Evolutionary conservation across 2,113 vertebrate genomes (phyloP), one percentile per base, ranked within the genome.

Genomic region (Cyanoderma ruficeps): DNA sequence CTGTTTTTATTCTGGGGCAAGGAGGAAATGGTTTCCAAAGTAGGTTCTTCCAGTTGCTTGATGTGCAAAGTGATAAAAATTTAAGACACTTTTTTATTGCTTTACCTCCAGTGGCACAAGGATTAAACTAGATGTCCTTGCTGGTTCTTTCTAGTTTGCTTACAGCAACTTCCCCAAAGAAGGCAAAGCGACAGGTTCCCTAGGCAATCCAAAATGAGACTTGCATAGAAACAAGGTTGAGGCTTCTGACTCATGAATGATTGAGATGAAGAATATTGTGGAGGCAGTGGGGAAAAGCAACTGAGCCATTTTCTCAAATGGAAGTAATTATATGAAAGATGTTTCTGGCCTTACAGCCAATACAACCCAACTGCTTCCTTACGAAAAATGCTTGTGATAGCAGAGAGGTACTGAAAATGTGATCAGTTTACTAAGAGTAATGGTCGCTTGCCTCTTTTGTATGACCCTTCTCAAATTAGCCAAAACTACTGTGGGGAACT

Each of bases 51-150:
- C 50, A 83, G 46, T 4, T 79, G 21, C 55, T 65, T 67, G 37
- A 90, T 50, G 35, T 60, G 37, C 24, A 68, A 90, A 71, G 53
- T 31, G 17, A 90, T 92, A 93, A 91, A 93, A 95, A 85, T 39
- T 79, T 94, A 76, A 93, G 95, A 86, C 11, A 8, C 31, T 72
- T 94, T 80, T 80, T 78, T 87, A 90, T 30, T 92, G 75, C 67
- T 87, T 69, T 88, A 85, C 25, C 31, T 94, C 74, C 53, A 72
- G 31, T 61, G 57, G 69, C 27, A 83, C 47, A 65, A 47, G 19
- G 67, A 75, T 15, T 60, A 42, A 71, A 84, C 28, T 47, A 88
- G 33, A 91, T 75, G 87, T 44, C 80, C 64, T 75, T 49, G 75
- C 35, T 41, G 56, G 64, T n/a, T 87, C 59, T 65, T 94, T 84